Evolutionary conservation across 2,113 vertebrate species (phyloP), one percentile per base, ranked within the genome.

Genomic region (Sialia sialis): DNA sequence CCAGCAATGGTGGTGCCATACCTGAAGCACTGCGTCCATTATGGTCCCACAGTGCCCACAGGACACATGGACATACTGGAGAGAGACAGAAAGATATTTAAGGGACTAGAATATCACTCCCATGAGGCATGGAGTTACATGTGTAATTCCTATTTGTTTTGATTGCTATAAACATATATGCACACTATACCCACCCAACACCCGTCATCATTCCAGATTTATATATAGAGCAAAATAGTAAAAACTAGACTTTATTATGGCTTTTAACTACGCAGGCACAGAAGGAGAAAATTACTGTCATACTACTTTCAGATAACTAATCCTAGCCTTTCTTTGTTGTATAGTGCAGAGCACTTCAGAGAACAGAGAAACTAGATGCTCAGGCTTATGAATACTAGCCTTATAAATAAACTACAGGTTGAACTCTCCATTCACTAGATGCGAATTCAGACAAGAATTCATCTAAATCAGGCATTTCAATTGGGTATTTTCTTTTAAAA

Each of bases 1-100:
- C 15, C 12, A 51, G 36, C 15, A 44, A 3, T 29, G 12, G 7
- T 16, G 32, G 32, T 43, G 15, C 18, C 67, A 38, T 0, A 0
- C 17, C 30, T n/a, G 36, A 23, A 44, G 32, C 32, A 16, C 26
- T 19, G 36, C 16, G 11, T 73, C 36, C 43, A 23, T 2, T 19
- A 43, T 52, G 32, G 34, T 20, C 5, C 16, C 34, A 21, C 49
- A 30, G 20, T 55, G 8, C 20, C 41, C 46, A 46, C 34, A 48
- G 43, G 36, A 43, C 6, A 51, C 4, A 2, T 2, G 25, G 21
- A 54, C 11, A 10, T 17, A 8, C 25, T n/a, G 20, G 32, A 36
- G 19, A 74, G 25, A 64, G 4, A 8, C n/a, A 36, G 1, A 2
- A 63, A 32, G 13, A 38, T 52, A n/a, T 26, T 63, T 63, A 64